Base-by-base conservation (phyloP, 2,888 invertebrate species). In the Cepaea hortensis region DNA sequence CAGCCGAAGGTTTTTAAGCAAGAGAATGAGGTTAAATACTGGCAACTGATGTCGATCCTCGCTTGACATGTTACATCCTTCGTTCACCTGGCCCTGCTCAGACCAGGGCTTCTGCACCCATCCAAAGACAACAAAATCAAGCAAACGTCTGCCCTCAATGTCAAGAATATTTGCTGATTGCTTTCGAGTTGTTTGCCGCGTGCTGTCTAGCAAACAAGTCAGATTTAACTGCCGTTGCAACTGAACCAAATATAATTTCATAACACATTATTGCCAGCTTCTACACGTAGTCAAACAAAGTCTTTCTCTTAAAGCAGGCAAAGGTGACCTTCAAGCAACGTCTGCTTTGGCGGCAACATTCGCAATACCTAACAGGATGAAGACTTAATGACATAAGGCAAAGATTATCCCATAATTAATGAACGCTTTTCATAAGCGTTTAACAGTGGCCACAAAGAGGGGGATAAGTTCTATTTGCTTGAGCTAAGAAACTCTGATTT, bases 101-200 rank as follows among this genome's bases (percentile, higher is more conserved):
- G 5, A 9, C 77, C 11, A 23, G n/a, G 50, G 76, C 50, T 77
- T 11, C 55, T 55, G 55, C 55, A 55, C 55, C 55, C 55, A 55
- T 1, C 55, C 55, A 11, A 11, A 55, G 35, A 35, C 35, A 35
- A 35, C 35, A 18, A 6, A 46, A 15, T 11, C 35, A 4, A 11
- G 46, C 62, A 79, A 79, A 62, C 79, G 61, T 9, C 62, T 62
- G 79, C 46, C 79, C 35, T 61, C 79, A 62, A 62, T 62, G 77
- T 79, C 77, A 79, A 61, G 61, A 55, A 79, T 79, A 20, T 79
- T 79, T 79, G 79, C 79, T 1, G 79, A 79, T 13, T 18, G 62
- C 23, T 62, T 18, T 79, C 13, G 79, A 15, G 7, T 35, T 79
- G 79, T 79, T 79, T 79, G 79, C 23, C 23, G 15, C 79, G 79